phyloP scores from a whole-genome alignment of 1,140 invertebrate species.

The Amyelois transitella region DNA sequence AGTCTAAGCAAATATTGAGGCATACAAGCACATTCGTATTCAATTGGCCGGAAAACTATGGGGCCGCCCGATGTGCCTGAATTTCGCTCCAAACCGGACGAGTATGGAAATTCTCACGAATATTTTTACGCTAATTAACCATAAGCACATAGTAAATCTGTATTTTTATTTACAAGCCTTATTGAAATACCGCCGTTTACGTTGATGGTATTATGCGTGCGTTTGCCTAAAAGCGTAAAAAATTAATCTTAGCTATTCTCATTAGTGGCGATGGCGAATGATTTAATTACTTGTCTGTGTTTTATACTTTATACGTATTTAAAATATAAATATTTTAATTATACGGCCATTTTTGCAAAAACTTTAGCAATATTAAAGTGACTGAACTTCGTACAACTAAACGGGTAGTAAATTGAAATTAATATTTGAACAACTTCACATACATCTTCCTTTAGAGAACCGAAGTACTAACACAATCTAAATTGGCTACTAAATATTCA shows the following conservation, averaged over 20 bases:
- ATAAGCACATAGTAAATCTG: neutral
- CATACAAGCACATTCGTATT: conserved; percentile 28
- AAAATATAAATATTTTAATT: neutral
- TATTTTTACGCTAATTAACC: conserved; percentile 19
- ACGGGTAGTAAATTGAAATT: neutral
- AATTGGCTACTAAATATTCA: conserved; percentile 73
- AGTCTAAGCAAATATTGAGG: conserved; percentile 35
- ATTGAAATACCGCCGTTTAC: neutral
- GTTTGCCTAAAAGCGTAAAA: neutral
- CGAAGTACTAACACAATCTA: conserved; percentile 61
- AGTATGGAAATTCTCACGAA: conserved; percentile 20
- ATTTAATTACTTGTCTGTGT: too few species aligned
- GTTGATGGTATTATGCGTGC: neutral
- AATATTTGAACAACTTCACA: neutral
- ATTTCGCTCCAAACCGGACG: conserved; percentile 6
- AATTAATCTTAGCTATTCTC: neutral
- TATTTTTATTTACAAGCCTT: neutral
- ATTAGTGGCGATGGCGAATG: too few species aligned
- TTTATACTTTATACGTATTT: too few species aligned
- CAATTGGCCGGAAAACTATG: conserved; percentile 40
- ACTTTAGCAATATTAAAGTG: neutral
- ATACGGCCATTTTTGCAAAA: neutral
- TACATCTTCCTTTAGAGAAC: conserved; percentile 47
- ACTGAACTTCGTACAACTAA: neutral
- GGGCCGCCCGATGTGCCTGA: too few species aligned